Evolutionary conservation across 2,888 invertebrate genomes (phyloP).

Genomic region (Agonopterix subpropinquella): DNA sequence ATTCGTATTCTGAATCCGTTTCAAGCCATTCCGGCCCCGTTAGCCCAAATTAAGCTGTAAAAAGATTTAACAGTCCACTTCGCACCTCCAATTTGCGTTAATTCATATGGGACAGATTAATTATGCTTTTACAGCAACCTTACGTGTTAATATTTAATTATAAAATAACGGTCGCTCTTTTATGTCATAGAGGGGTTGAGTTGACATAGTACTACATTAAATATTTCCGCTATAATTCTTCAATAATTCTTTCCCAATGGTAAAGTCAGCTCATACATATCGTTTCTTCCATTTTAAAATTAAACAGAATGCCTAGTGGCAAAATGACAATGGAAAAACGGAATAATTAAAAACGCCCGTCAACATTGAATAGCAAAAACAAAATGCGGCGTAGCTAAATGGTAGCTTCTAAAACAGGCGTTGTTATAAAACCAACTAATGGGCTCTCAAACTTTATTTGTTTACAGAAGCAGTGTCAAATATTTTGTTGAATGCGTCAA

Average conservation of each 20-base stretch:
- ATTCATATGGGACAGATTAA: constrained; percentile 32
- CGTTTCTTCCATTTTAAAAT: too few species aligned
- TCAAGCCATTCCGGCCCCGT: constrained; percentile 26
- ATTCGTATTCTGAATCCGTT: constrained; percentile 18
- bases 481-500: too few species aligned
- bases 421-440: constrained; percentile 23
- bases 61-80: constrained; percentile 37
- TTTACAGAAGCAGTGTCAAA: too few species aligned
- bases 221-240: too few species aligned
- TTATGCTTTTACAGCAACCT: constrained; percentile 22
- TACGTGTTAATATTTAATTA: constrained; percentile 28
- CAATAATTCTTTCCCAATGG: too few species aligned
- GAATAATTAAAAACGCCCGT: constrained; percentile 17
- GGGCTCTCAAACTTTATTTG: too few species aligned
- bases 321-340: too few species aligned
- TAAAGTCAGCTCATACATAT: too few species aligned
- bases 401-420: constrained; percentile 14
- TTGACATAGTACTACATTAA: constrained; percentile 1
- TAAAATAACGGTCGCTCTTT: constrained; percentile 19
- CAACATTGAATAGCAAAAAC: constrained; percentile 23
- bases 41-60: constrained; percentile 26
- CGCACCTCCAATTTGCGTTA: constrained; percentile 33
- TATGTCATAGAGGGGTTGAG: constrained; percentile 11
- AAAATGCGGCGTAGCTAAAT: background rate
- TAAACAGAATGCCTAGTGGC: too few species aligned